Base-by-base conservation (phyloP, 2,113 vertebrate genomes). In the Gymnocephalus cernua region DNA sequence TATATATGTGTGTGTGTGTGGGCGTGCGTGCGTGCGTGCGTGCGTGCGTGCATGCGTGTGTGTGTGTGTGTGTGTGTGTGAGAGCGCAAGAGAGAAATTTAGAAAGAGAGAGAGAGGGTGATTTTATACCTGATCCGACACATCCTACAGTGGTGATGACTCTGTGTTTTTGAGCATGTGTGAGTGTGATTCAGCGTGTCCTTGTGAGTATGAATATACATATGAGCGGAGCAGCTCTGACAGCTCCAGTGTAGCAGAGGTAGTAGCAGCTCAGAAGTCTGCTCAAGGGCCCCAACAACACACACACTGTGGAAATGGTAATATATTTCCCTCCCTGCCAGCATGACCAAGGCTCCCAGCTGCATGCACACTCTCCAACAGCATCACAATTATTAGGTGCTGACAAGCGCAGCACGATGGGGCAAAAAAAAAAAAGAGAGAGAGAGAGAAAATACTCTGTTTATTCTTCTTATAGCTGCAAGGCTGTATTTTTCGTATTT, bases 191-290 rank as follows among this genome's bases (percentile, higher is more conserved):
- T 62, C 45, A 66, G n/a, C 21, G 3, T 56, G 67, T 85, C 59
- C 16, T 51, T 64, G 23, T 77, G 64, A 68, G 62, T 51, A 50
- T 70, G 56, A 48, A 44, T 59, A 25, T 56, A 65, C 23, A 16
- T 47, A 63, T 92, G 89, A 91, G 74, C 19, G 13, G 61, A 90
- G 71, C 81, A 13, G 74, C 67, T 86, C 61, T 89, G 90, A 87
- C 88, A 93, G 68, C 74, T 90, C 81, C 80, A 79, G 86, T 90
- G 79, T 85, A 90, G 79, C 88, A 91, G 89, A 91, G 86, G 90
- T 91, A 91, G 84, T 53, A 66, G 83, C 72, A 82, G 57, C 72
- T 81, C 88, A 44, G 47, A 77, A 84, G 69, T 89, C 80, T 74
- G 82, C 90, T 93, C 67, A 45, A 32, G 90, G 89, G 85, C 74